Conservation (phyloP, 2,113 vertebrate genomes). For the Pyrgilauda ruficollis region DNA sequence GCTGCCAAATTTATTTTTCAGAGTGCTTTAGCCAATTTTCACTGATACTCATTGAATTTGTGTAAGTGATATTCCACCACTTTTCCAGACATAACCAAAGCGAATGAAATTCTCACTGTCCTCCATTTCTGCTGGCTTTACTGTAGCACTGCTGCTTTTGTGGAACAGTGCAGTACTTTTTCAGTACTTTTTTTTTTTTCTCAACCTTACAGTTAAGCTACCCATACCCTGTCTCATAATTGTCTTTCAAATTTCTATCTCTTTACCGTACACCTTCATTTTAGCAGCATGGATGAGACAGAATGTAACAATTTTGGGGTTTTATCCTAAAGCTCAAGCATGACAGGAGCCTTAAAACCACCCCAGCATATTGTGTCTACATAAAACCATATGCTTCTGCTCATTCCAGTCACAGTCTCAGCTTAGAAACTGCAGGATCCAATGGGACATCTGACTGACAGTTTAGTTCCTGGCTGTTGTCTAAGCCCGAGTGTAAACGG, state of each 20-base stretch:
- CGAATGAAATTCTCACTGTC: not conserved
- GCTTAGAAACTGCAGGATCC: not conserved
- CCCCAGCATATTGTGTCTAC: not conserved
- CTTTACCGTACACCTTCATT: not conserved
- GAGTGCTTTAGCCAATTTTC: not conserved
- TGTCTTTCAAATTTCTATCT: not conserved
- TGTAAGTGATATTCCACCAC: not conserved
- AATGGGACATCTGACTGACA: not conserved
- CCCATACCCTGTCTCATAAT: not conserved
- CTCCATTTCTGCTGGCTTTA: not conserved
- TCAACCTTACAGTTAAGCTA: fast-evolving
- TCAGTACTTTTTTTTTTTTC: not conserved
- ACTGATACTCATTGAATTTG: not conserved
- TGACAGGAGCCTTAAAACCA: not conserved
- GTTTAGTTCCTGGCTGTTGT: not conserved
- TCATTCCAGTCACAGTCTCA: not conserved
- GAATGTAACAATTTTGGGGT: not conserved
- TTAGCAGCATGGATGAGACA: not conserved
- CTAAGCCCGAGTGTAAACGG: not conserved
- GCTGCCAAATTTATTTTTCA: conserved; percentile 44
- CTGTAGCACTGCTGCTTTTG: not conserved
- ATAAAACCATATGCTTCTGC: not conserved
- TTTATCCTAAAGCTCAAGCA: not conserved
- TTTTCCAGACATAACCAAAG: not conserved
- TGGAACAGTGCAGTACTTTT: not conserved